Conservation (phyloP, 2,797 vertebrate species). For the Galagoides demidoff region DNA sequence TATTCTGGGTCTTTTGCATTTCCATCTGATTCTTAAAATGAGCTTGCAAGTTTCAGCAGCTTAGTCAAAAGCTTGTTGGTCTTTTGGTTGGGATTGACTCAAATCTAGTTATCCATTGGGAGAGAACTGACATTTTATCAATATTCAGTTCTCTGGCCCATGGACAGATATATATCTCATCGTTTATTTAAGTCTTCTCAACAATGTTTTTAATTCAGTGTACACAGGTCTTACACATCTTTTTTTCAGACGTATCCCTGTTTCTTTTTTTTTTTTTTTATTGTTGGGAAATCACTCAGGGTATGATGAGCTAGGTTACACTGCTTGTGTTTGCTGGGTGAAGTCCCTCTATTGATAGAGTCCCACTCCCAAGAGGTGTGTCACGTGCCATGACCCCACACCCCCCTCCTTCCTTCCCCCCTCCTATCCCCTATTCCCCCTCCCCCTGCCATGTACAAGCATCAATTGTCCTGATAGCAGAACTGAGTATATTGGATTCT, state of each 20-base stretch:
- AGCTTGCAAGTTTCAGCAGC: not conserved
- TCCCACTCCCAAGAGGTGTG: too few relatives aligned
- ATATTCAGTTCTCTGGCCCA: not conserved
- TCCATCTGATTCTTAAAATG: not conserved
- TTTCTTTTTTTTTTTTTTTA: not conserved
- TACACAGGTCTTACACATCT: not conserved
- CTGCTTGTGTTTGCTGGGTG: too few relatives aligned
- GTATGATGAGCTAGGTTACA: too few relatives aligned
- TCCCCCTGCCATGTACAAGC: too few relatives aligned
- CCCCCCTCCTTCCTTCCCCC: too few relatives aligned
- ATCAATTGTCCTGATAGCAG: too few relatives aligned
- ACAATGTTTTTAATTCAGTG: not conserved
- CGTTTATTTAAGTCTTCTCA: not conserved
- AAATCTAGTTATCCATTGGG: not conserved
- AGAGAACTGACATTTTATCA: not conserved
- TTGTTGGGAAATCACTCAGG: too few relatives aligned
- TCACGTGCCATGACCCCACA: too few relatives aligned
- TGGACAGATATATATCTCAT: not conserved
- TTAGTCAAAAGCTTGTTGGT: not conserved
- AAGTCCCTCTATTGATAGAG: too few relatives aligned
- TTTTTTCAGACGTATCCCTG: not conserved
- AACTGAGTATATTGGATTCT: too few relatives aligned
- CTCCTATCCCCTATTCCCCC: too few relatives aligned
- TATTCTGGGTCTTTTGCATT: conserved; percentile 6
- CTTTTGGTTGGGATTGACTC: not conserved